Base-by-base conservation (phyloP, 2,888 invertebrate genomes). In the Yponomeuta malinellus region DNA sequence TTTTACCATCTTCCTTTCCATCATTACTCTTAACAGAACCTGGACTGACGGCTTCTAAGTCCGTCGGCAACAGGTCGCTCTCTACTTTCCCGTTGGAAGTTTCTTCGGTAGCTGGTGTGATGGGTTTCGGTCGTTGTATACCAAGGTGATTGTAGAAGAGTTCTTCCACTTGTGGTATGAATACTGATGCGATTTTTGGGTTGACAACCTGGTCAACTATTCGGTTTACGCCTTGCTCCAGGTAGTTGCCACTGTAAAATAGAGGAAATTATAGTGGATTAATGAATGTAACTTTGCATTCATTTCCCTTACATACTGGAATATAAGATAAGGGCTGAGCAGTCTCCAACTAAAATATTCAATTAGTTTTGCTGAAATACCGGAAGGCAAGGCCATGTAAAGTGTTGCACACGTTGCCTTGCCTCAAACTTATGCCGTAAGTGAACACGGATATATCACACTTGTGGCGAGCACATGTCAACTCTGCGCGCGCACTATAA, bases 151-250 rank as follows among this genome's bases (percentile, higher is more conserved):
- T 96, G 81, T 97, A 98, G 0, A 98, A 96, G 23, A 97, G 95
- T 78, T 97, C 97, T 86, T 98, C 97, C 10, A 98, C 96, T 93
- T 97, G 96, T 0, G 98, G 97, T 81, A 97, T 95, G 83, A 98
- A 97, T 12, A 97, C 95, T 2, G 96, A 94, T 74, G 95, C 95
- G 9, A 98, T 96, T 92, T 98, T 98, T 0, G 98, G 97, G 85
- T 98, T 97, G 0, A 98, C 97, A 0, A 98, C 98, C 93, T 99
- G 98, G 83, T 98, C 98, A 0, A 98, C 98, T 74, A 99, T 98
- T 75, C 98, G 94, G 84, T 98, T 98, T 2, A 98, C 97, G 10
- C 98, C 98, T 76, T 95, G 96, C 79, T 97, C 97, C 75, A 98
- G 90, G 86, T 96, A 97, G 67, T 97, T 97, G 71, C 97, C 96